Conservation (phyloP, 2,797 vertebrate genomes). For the Glyptemys insculpta region DNA sequence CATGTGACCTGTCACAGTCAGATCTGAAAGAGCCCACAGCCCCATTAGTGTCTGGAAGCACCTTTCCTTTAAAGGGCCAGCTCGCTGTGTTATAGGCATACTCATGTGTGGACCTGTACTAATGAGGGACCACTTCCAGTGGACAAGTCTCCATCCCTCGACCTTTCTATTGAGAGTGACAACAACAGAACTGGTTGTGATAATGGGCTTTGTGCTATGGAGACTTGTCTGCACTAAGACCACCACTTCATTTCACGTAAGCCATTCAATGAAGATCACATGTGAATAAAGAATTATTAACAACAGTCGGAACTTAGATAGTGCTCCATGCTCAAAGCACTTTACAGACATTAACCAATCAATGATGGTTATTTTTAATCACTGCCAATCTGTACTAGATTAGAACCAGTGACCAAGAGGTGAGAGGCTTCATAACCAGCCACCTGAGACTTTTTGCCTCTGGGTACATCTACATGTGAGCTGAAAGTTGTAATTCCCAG, state of each 20-base stretch:
- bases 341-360: neutral
- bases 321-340: neutral
- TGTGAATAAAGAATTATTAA: neutral
- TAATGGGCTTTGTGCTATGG: neutral
- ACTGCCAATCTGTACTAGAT: no score
- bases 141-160: neutral
- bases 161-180: neutral
- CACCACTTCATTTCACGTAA: neutral
- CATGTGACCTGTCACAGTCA: neutral
- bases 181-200: neutral
- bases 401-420: no score
- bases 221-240: neutral
- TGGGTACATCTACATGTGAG: no score
- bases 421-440: no score
- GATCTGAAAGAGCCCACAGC: neutral
- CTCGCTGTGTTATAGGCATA: neutral
- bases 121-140: neutral
- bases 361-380: neutral
- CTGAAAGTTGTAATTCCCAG: no score
- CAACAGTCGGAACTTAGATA: neutral
- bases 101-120: neutral
- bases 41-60: neutral
- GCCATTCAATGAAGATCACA: neutral
- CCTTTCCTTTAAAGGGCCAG: neutral
- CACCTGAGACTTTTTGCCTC: no score